Percentiles rank a stretch among this genome's conserved stretches.
Evolutionary conservation across 2,888 invertebrate species (phyloP).

Genomic region (Eueremaeus valkanovi): DNA sequence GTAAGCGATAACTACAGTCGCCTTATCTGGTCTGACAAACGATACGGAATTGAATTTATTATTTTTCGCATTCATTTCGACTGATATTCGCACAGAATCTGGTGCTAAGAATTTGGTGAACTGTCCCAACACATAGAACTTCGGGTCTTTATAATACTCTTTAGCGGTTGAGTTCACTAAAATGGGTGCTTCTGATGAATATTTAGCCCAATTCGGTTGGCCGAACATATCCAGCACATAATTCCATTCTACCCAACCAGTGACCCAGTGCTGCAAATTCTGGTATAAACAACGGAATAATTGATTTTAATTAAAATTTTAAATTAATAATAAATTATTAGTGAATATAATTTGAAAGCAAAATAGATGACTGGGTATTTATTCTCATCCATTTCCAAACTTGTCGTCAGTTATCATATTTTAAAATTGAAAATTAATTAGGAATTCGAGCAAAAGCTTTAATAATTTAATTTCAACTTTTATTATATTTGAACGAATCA

Average conservation of each 20-base stretch:
- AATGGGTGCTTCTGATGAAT: constrained; percentile 70
- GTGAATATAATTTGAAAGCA: too few species aligned
- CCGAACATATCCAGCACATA: neutral
- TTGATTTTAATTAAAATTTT: too few species aligned
- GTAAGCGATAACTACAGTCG: constrained; percentile 42
- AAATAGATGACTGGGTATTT: too few species aligned
- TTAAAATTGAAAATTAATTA: too few species aligned
- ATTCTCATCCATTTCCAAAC: too few species aligned
- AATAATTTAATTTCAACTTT: too few species aligned
- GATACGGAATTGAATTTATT: constrained; percentile 20
- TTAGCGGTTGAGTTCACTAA: neutral
- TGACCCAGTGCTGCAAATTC: constrained; percentile 69
- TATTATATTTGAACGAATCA: too few species aligned
- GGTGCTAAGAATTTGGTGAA: constrained; percentile 27
- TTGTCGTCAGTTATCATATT: too few species aligned
- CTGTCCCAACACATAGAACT: constrained; percentile 32
- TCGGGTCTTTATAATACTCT: constrained; percentile 39
- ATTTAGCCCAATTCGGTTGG: constrained; percentile 63
- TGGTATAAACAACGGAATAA: too few species aligned
- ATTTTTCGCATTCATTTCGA: neutral
- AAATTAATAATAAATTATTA: too few species aligned
- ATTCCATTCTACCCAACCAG: constrained; percentile 91
- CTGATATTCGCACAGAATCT: constrained; percentile 36
- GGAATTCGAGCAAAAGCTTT: too few species aligned
- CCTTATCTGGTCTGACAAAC: constrained; percentile 41